Base-by-base conservation (phyloP, 2,113 vertebrate genomes). In the Ia io region DNA sequence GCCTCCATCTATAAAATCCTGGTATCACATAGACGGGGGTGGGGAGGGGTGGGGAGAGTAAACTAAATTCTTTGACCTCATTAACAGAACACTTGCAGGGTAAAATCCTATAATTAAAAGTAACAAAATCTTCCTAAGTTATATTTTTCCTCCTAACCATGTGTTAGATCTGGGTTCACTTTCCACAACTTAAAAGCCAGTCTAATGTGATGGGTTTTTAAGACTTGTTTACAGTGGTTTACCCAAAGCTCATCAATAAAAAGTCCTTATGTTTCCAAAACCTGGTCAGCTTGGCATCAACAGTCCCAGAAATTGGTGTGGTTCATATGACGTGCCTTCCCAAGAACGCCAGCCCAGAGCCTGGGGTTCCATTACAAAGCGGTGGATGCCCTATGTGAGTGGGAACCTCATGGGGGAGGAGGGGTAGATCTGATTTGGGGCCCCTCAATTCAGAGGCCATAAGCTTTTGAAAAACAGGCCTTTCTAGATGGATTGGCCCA, bases 51-150 rank as follows among this genome's bases (percentile, higher is more conserved):
- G 37, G 20, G 4, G 83, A 35, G 51, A 47, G 61, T 59, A 51
- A 17, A 78, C 70, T 73, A 69, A 79, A 35, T 84, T 86, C 53
- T 88, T 86, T 88, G 77, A 88, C 69, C 28, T 44, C 20, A 51
- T 56, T 84, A 67, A 74, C 40, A 79, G 84, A 94, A 94, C 76
- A 79, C 69, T n/a, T 42, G 9, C 40, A n/a, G 65, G 70, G 20
- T 79, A 53, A 95, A 87, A 91, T 63, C 22, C 37, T 93, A 28
- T 90, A 42, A 59, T 88, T 93, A 82, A 84, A 94, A 84, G 80
- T 74, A 83, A 93, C 23, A 47, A 90, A 86, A 77, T 77, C 89
- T 35, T 70, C 59, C 51, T 69, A 2, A 11, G 42, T 79, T 78
- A 47, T 37, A 61, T 78, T 25, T 56, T 49, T 16, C 32, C 18